Evolutionary conservation across 2,888 invertebrate species (phyloP).

Genomic region (Eledone cirrhosa): DNA sequence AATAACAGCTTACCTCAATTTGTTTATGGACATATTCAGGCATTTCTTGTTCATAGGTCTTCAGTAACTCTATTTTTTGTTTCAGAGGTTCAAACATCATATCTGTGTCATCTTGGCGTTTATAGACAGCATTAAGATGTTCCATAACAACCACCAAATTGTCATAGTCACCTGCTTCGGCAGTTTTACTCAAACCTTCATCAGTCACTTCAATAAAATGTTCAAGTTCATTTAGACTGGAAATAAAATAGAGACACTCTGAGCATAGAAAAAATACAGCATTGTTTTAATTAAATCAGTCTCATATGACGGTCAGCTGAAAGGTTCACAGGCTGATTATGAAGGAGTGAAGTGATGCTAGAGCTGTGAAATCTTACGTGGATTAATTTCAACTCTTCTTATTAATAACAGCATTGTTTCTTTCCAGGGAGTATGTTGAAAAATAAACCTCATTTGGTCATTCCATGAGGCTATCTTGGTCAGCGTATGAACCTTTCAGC

Average conservation of each 20-base stretch:
- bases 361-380: too few species aligned
- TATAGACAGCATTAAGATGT: slow-evolving; percentile 89
- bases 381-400: too few species aligned
- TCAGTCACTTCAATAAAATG: slow-evolving; percentile 90
- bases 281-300: too few species aligned
- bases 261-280: too few species aligned
- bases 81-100: slow-evolving; percentile 95
- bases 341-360: too few species aligned
- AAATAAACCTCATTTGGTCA: too few species aligned
- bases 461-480: too few species aligned
- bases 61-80: slow-evolving; percentile 89
- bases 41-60: slow-evolving; percentile 94
- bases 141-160: slow-evolving; percentile 92
- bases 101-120: slow-evolving; percentile 85
- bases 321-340: too few species aligned
- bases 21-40: slow-evolving; percentile 94
- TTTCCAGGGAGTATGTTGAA: too few species aligned
- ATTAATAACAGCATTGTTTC: too few species aligned
- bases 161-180: slow-evolving; percentile 88
- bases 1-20: slow-evolving; percentile 76
- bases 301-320: too few species aligned
- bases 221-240: slow-evolving; percentile 82
- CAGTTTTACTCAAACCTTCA: slow-evolving; percentile 81
- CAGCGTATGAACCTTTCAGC: too few species aligned
- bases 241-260: slow-evolving; percentile 36